These are phyloP conservation scores for Alviniconcha marisindica DNA, from an alignment of 1,140 invertebrate species.

Conservation along the genomic window DNA sequence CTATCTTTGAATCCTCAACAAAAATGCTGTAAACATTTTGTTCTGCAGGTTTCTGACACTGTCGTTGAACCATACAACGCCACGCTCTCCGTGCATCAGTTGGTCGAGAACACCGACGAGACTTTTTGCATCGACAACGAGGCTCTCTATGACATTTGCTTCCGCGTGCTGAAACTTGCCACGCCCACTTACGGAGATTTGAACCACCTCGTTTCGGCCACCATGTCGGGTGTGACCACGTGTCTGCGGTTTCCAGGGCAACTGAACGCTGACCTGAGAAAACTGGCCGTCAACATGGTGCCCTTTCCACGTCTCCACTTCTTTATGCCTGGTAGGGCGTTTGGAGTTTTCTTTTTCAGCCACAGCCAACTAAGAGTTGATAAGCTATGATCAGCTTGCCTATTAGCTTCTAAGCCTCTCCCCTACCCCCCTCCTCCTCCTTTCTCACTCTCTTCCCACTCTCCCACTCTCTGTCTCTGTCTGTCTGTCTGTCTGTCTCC, in stretches of 20 bases:
- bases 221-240: conserved; percentile 87
- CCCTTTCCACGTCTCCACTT: conserved; percentile 86
- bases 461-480: not conserved
- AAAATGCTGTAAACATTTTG: not conserved
- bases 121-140: conserved; percentile 88
- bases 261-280: conserved; percentile 89
- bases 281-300: conserved; percentile 89
- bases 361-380: too few species aligned
- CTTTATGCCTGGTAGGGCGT: conserved; percentile 82
- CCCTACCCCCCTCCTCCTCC: not conserved
- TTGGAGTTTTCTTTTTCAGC: not conserved
- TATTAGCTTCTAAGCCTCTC: not conserved
- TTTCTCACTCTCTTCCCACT: not conserved
- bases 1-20: too few species aligned
- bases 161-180: conserved; percentile 85
- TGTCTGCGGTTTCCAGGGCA: conserved; percentile 86
- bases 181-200: conserved; percentile 85
- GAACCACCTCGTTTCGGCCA: conserved; percentile 80
- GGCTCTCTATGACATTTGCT: conserved; percentile 89
- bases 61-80: conserved; percentile 79
- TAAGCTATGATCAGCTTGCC: too few species aligned
- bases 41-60: conserved; percentile 71
- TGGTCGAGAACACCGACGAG: conserved; percentile 71
- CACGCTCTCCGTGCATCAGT: conserved; percentile 47
- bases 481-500: too few species aligned